phyloP scores from a whole-genome alignment of 2,113 vertebrate species.

The Oceanodroma tethys region DNA sequence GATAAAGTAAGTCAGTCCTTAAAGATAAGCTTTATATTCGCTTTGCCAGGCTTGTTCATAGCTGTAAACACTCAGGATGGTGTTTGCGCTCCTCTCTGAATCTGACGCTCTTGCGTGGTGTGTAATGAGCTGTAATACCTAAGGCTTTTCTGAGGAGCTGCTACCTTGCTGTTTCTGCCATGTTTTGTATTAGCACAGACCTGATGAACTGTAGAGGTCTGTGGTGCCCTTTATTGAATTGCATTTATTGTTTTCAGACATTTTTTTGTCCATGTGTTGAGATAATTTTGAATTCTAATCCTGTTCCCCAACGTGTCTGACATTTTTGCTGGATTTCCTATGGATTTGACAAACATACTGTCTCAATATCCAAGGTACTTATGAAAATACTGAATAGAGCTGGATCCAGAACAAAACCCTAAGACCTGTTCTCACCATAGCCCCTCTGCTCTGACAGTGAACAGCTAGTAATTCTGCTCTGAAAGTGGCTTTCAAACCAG shows the following conservation, averaged over 20 bases:
- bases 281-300: background rate
- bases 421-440: background rate
- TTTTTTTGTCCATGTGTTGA: background rate
- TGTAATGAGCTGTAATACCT: background rate
- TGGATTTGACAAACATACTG: background rate
- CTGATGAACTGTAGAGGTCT: background rate
- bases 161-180: background rate
- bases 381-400: background rate
- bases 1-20: background rate
- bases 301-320: background rate
- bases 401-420: background rate
- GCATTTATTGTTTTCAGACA: background rate
- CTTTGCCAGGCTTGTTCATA: background rate
- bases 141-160: background rate
- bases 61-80: background rate
- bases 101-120: background rate
- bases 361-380: background rate
- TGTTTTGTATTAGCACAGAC: background rate
- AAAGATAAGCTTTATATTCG: background rate
- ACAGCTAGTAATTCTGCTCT: background rate
- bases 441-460: background rate
- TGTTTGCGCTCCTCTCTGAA: background rate
- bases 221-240: background rate
- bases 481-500: background rate
- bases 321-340: background rate